Percentiles rank a stretch among this genome's conserved stretches.
phyloP scores from a whole-genome alignment of 2,888 invertebrate genomes.

The Macrosiphum euphorbiae region DNA sequence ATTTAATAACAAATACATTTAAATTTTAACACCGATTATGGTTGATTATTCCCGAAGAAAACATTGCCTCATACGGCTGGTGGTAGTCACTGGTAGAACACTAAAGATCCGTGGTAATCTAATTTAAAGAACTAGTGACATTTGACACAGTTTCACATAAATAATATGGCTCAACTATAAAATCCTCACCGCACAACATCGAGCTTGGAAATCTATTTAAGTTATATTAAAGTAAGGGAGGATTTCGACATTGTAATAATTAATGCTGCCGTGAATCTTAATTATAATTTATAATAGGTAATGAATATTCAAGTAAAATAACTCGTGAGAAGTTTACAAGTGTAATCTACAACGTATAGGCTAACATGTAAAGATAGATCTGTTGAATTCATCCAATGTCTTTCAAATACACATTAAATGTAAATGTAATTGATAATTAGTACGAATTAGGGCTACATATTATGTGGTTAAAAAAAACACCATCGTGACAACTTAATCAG shows the following conservation, averaged over 20 bases:
- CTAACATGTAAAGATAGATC: background rate
- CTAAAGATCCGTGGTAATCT: background rate
- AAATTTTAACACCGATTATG: background rate
- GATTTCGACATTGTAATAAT: background rate
- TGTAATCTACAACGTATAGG: background rate
- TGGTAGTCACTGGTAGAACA: background rate
- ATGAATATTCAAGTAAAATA: background rate
- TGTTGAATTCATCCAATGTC: background rate
- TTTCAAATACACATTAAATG: background rate
- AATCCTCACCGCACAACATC: background rate
- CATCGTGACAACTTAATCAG: background rate
- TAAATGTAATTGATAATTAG: background rate
- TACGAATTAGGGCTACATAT: background rate
- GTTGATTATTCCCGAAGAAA: too few relatives aligned
- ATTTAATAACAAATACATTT: background rate
- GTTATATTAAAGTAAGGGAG: background rate
- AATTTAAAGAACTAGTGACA: background rate
- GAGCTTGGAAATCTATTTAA: background rate
- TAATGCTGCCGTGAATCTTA: background rate
- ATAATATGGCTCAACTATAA: background rate
- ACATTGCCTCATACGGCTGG: too few relatives aligned
- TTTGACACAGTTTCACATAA: background rate
- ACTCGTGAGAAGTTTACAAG: background rate
- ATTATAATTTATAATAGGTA: constrained; percentile 1
- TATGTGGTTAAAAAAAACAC: background rate